A percentile compares a stretch with the other conserved stretches of the same genome.
Evolutionary conservation across 2,113 vertebrate genomes (phyloP).

Genomic region (Isurus oxyrinchus): DNA sequence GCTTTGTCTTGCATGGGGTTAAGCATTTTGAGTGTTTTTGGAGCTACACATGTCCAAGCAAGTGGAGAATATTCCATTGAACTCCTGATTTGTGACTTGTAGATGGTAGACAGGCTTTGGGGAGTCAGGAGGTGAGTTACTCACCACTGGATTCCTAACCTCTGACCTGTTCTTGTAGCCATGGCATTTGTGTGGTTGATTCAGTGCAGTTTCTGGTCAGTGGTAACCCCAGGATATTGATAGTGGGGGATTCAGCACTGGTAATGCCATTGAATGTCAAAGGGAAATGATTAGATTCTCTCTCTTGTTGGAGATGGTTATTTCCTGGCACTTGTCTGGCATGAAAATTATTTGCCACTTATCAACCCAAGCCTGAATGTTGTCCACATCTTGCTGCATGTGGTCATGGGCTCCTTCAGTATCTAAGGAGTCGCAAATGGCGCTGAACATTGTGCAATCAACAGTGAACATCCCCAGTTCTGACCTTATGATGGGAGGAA

Average conservation of each 20-base stretch:
- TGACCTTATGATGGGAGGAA: background rate
- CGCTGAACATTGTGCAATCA: background rate
- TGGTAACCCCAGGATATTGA: background rate
- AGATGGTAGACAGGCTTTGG: background rate
- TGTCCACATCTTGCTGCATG: background rate
- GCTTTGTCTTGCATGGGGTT: background rate
- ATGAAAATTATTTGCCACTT: background rate
- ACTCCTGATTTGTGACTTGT: background rate
- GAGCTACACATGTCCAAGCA: background rate
- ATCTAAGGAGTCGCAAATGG: background rate
- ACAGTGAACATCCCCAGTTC: background rate
- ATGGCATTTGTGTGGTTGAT: background rate
- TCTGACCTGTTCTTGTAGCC: too few relatives aligned
- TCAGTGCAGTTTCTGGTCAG: background rate
- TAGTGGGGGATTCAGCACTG: too few relatives aligned
- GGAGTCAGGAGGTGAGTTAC: too few relatives aligned
- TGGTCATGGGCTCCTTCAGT: background rate
- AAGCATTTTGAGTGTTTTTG: background rate
- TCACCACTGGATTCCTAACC: too few relatives aligned
- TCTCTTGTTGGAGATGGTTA: background rate
- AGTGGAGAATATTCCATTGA: background rate
- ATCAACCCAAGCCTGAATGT: background rate
- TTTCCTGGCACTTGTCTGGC: background rate
- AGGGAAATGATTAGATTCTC: background rate
- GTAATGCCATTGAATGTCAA: too few relatives aligned